Percentiles rank a stretch among this genome's conserved stretches.
Conservation (phyloP, 2,888 invertebrate species). For the Globia sparganii region DNA sequence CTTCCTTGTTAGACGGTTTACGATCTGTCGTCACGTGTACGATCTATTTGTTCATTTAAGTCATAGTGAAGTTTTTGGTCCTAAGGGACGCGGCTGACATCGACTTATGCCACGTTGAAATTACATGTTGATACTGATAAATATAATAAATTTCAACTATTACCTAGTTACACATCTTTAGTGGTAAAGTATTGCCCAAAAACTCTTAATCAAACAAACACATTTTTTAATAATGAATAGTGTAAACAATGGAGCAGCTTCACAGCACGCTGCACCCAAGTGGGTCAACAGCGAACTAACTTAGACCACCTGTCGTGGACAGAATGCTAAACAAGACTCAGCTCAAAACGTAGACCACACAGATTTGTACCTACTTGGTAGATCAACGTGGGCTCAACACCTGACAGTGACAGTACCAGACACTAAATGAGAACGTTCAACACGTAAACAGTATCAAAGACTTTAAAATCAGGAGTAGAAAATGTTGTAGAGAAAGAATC, state of each 20-base stretch:
- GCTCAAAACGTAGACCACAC: slow-evolving; percentile 34
- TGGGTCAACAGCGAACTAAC: slow-evolving; percentile 70
- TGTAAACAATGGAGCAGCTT: slow-evolving; percentile 43
- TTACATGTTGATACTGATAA: background rate
- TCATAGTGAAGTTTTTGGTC: background rate
- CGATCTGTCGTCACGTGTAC: slow-evolving; percentile 1
- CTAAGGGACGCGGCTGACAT: background rate
- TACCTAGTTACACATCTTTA: background rate
- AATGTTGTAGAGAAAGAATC: background rate
- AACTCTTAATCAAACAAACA: background rate
- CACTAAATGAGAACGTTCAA: background rate
- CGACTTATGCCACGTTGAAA: background rate
- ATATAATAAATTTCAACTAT: background rate
- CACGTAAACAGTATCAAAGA: background rate
- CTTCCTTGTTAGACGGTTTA: slow-evolving; percentile 8
- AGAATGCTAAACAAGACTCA: slow-evolving; percentile 70
- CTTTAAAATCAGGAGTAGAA: background rate
- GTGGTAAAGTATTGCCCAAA: background rate
- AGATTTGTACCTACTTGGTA: slow-evolving; percentile 16
- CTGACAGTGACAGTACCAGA: background rate
- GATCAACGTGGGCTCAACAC: slow-evolving; percentile 5
- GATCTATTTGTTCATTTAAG: background rate
- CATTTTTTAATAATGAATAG: background rate
- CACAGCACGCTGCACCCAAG: slow-evolving; percentile 60
- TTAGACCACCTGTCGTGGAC: slow-evolving; percentile 71